Percentiles rank a stretch among this genome's conserved stretches.
phyloP scores from a whole-genome alignment of 2,888 invertebrate species.

The Cerastis rubricosa region DNA sequence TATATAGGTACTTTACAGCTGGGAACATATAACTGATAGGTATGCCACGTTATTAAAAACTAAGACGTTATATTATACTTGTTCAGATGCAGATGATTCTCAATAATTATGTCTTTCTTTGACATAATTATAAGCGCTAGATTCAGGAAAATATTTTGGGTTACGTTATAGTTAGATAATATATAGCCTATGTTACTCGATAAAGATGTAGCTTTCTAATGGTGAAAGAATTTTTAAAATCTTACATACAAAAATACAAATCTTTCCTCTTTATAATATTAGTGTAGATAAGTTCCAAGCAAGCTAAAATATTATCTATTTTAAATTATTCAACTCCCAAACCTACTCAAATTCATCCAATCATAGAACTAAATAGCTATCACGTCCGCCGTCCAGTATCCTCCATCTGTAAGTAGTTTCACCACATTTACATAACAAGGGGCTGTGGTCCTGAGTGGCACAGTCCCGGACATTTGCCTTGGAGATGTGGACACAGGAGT shows the following conservation, averaged over 20 bases:
- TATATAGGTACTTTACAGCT: neutral
- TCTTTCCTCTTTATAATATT: too few species aligned
- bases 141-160: neutral
- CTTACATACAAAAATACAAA: too few species aligned
- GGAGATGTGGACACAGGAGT: conserved; percentile 56
- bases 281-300: neutral
- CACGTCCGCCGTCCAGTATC: conserved; percentile 21
- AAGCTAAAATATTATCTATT: neutral
- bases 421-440: conserved; percentile 76
- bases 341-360: neutral
- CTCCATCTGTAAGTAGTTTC: conserved; percentile 66
- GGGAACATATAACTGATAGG: neutral
- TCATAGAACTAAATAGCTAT: conserved; percentile 24
- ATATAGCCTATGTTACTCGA: too few species aligned
- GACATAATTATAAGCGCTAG: neutral
- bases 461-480: conserved; percentile 64
- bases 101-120: neutral
- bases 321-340: neutral
- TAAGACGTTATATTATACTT: neutral
- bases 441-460: conserved; percentile 57
- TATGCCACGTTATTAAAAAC: neutral
- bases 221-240: too few species aligned
- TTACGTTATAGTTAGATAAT: neutral
- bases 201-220: too few species aligned
- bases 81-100: neutral